Evolutionary conservation across 2,888 invertebrate genomes (phyloP), one percentile per base, ranked within the genome.

Genomic region (Noctuana brunneofusca): DNA sequence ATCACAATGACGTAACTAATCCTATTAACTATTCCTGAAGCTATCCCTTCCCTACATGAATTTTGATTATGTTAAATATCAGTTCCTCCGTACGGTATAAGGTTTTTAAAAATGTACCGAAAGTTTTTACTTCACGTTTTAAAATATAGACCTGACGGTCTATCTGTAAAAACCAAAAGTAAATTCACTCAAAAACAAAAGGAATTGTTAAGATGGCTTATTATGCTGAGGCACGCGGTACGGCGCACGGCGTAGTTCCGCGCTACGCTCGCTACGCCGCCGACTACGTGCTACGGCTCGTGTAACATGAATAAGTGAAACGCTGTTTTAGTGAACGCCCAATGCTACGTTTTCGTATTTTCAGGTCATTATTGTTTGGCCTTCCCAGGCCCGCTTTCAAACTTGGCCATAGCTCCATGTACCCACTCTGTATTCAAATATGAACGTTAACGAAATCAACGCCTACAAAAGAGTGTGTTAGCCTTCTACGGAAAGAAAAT

Each of bases 151-250:
- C n/a, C n/a, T n/a, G n/a, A n/a, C n/a, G n/a, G n/a, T n/a, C n/a
- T n/a, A n/a, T n/a, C n/a, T n/a, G n/a, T n/a, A n/a, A n/a, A n/a
- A n/a, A n/a, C n/a, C 2, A 27, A 4, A 4, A 4, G 27, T 27
- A 35, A 11, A n/a, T 12, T 35, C 35, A n/a, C 35, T 12, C 22
- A 68, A 73, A 72, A 75, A 76, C 72, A 76, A 79, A 73, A 71
- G 72, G 71, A 71, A 75, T 74, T 74, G 73, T 74, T 72, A 72
- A 74, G 74, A 74, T 69, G 69, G 81, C 80, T 81, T 84, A 83
- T 87, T 86, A 84, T 83, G 81, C 81, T 66, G 68, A 66, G 71
- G 76, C 84, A 80, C 79, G 79, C 67, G 68, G 69, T 64, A 63
- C 58, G 67, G 69, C 71, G 71, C 72, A 75, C 74, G 72, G 74